Conservation (phyloP, 2,797 vertebrate genomes). For the Phyllotis vaccarum region DNA sequence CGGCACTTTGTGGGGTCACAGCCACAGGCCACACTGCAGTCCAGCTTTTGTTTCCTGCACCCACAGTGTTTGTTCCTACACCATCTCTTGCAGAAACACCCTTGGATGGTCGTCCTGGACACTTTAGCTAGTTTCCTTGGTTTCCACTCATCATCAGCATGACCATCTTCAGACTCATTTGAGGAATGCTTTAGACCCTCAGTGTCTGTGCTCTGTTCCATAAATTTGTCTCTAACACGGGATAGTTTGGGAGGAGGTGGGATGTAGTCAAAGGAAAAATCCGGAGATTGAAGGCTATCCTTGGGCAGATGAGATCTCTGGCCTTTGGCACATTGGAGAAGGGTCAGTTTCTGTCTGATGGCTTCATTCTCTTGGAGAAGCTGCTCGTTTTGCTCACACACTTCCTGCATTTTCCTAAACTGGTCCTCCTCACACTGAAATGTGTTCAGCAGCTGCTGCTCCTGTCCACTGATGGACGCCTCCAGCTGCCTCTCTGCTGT, state of each 20-base stretch:
- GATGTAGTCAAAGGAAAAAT: slow-evolving; percentile 94
- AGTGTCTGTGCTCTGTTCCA: slow-evolving; percentile 80
- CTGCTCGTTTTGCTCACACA: slow-evolving; percentile 93
- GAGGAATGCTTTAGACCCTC: slow-evolving; percentile 89
- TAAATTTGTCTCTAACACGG: slow-evolving; percentile 89
- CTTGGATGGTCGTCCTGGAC: slow-evolving; percentile 81
- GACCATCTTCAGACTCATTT: slow-evolving; percentile 73
- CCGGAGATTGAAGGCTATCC: slow-evolving; percentile 64
- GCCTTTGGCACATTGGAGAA: slow-evolving; percentile 90
- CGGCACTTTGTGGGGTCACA: slow-evolving; percentile 91
- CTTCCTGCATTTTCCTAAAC: slow-evolving; percentile 91
- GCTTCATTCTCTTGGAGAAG: slow-evolving; percentile 91
- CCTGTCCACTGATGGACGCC: slow-evolving; percentile 84
- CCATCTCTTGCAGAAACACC: slow-evolving; percentile 94
- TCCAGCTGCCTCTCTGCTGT: slow-evolving; percentile 83
- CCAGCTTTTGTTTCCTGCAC: slow-evolving; percentile 92
- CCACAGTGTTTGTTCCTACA: slow-evolving; percentile 94
- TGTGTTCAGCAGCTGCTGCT: slow-evolving; percentile 91
- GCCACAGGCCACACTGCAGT: slow-evolving; percentile 91
- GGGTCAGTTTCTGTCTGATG: slow-evolving; percentile 92
- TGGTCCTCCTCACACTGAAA: slow-evolving; percentile 94
- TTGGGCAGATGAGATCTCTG: slow-evolving; percentile 87
- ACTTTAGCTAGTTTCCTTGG: slow-evolving; percentile 87
- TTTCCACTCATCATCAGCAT: slow-evolving; percentile 89
- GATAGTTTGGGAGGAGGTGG: slow-evolving; percentile 93